Base-by-base conservation (phyloP, 2,113 vertebrate species). In the Bubo scandiacus region DNA sequence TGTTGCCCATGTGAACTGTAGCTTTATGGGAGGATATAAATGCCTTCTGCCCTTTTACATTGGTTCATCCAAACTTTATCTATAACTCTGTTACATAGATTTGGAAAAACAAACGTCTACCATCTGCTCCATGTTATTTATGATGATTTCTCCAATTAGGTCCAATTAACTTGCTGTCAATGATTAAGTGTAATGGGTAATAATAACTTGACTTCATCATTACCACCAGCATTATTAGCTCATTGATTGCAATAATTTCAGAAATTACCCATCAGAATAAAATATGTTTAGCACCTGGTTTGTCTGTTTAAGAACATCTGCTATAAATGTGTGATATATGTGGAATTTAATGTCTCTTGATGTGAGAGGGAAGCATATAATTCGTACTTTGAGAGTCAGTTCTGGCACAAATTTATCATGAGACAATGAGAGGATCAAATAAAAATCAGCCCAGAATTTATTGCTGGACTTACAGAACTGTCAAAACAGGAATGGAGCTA, bases 201-300 rank as follows among this genome's bases (percentile, higher is more conserved):
- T 98, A 99, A 98, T 98, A 98, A 98, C 98, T 98, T 96, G 98
- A 98, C 95, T 98, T 98, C 98, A 98, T 98, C 98, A 98, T 98
- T 98, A 98, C 98, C 98, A 98, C 94, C 96, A 98, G 96, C 98
- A 98, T 99, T 99, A 99, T 99, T 99, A 98, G 97, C 96, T 98
- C 99, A 99, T 99, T 99, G 98, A 99, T 99, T 99, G 98, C 98
- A 99, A 98, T 99, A 99, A 99, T 99, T 99, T 98, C 88, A 98
- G 98, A 99, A 99, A 99, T 99, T 99, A 97, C 98, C 98, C 98
- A 97, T 98, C 97, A 98, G 98, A 98, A 98, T 98, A 98, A 98
- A 98, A 98, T 98, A 98, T 98, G 98, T 97, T 98, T 98, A 98
- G 98, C 99, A 99, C 99, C 98, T 99, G 99, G 98, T 97, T 97